Evolutionary conservation across 2,113 vertebrate genomes (phyloP), one percentile per base, ranked within the genome.

Genomic region (Panthera leo): DNA sequence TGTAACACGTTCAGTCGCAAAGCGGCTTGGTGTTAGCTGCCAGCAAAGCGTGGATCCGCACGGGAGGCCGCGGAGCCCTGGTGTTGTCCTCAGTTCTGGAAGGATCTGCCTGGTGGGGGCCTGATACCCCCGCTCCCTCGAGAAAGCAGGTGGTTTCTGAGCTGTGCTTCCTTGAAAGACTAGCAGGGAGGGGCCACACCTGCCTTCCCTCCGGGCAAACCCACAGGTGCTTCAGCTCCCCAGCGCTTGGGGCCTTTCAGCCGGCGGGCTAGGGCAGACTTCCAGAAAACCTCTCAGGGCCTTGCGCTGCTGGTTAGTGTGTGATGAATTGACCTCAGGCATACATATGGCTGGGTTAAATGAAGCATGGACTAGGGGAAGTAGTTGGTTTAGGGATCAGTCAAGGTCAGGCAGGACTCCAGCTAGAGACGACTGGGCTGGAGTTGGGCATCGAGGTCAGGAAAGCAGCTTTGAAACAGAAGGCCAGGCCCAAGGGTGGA

Each of bases 301-400:
- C 58, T 31, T 2, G 16, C 16, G 58, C 51, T 65, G n/a, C 70
- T 31, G 3, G 9, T 1, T 0, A 0, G 14, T 0, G 0, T 10
- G n/a, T 42, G 80, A 83, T 48, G 14, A 68, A 27, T 5, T 27
- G 58, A 21, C 51, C 10, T 29, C 0, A 21, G 58, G 48, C 21
- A 3, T 21, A 61, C 67, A 45, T 0, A 4, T 7, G 12, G 61
- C 1, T 61, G 91, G 61, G 42, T 53, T 78, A 71, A 78, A 18
- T 3, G 63, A 79, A 27, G 83, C n/a, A 0, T 80, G 53, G 7
- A 11, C 19, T 55, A 48, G 19, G 27, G 76, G 55, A 73, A 68
- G 76, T 65, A 3, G 3, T 10, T 48, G 13, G 10, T n/a, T 31
- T 71, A 31, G 48, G 78, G 78, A 36, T 16, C 25, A 42, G 34